Evolutionary conservation across 92 coral and sea anemone species (phyloP), one percentile per base, ranked within the genome.

Genomic region (Porites rus): DNA sequence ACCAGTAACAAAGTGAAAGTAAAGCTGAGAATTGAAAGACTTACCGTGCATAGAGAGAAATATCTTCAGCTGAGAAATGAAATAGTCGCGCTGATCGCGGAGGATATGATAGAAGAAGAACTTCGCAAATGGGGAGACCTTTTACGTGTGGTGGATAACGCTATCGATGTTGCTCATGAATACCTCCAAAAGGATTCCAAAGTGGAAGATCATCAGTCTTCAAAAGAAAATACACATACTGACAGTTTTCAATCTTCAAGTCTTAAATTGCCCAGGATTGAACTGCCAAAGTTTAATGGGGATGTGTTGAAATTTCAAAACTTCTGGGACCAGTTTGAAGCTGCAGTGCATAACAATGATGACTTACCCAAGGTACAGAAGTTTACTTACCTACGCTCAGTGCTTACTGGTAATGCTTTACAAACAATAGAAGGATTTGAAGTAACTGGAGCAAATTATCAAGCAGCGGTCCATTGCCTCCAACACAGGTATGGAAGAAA

Each of bases 401-500:
- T 77, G 52, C 31, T 85, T 51, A 64, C 68, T 51, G 90, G 84
- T 51, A 72, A 16, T 67, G 90, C 90, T 17, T 71, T 46, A 25
- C 90, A 86, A 78, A 56, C 85, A 46, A 53, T 86, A 51, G 90
- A 78, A 17, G 75, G 79, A 52, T 87, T 87, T 72, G 74, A 79
- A 62, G 81, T 61, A 87, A 54, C 86, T 80, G 90, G 86, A 56
- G 86, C 90, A 17, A 87, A 87, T 69, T 83, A 74, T 75, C 53
- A 54, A 51, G 85, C 77, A 56, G 74, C 88, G 16, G 88, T 76
- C 2, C 85, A 89, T 46, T 81, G 84, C n/a, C 87, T 88, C 71
- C 82, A 63, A 60, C 91, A 88, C 73, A 75, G 88, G 25, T 82
- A 31, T 76, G 83, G 87, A 8, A 24, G 25, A 75, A 59, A 84